Conservation (phyloP, 2,888 invertebrate genomes). For the Ophioninae sp. region DNA sequence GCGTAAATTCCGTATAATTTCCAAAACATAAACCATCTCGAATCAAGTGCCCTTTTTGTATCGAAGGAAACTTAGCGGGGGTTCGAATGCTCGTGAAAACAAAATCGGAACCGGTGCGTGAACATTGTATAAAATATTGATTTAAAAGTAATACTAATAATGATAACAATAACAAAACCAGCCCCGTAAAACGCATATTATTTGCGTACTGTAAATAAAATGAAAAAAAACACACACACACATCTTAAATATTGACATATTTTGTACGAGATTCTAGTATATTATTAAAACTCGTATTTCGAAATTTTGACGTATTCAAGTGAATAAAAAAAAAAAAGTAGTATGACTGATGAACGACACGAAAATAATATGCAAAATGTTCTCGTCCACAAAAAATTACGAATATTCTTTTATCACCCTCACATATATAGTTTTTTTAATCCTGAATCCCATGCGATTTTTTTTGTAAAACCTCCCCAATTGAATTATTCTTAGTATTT, state of each 20-base stretch:
- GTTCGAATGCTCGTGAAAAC: background rate
- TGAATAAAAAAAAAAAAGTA: background rate
- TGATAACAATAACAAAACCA: background rate
- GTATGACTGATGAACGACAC: no score
- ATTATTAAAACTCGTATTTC: conserved; percentile 67
- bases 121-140: conserved; percentile 56
- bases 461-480: no score
- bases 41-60: conserved; percentile 78
- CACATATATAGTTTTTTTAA: no score
- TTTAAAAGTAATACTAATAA: background rate
- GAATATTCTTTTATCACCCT: no score
- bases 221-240: conserved; percentile 21
- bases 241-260: conserved; percentile 73
- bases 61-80: conserved; percentile 56
- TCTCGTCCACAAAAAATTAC: no score
- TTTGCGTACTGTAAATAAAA: conserved; percentile 73
- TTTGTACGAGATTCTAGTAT: conserved; percentile 78
- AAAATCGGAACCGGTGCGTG: conserved; percentile 35
- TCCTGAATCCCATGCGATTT: no score
- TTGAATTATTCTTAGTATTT: no score
- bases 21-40: background rate
- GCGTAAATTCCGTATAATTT: background rate
- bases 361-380: no score
- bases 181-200: conserved; percentile 35
- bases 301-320: conserved; percentile 67